Percentiles rank a stretch among this genome's conserved stretches.
phyloP scores from a whole-genome alignment of 2,113 vertebrate species.

The Condylura cristata region DNA sequence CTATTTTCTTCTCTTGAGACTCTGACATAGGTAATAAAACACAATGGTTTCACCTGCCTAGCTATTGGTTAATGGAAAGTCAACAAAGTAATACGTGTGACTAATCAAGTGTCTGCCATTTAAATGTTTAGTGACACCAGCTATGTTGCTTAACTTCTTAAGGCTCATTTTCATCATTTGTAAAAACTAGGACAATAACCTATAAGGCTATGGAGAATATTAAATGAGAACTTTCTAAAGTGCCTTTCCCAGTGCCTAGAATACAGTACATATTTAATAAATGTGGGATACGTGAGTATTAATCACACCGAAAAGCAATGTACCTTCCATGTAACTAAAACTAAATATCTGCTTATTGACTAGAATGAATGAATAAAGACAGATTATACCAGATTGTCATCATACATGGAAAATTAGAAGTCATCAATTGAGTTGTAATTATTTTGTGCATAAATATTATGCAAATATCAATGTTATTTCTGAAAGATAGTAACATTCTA shows the following conservation, averaged over 20 bases:
- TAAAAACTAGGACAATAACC: neutral
- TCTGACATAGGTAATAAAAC: neutral
- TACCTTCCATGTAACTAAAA: neutral
- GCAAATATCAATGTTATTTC: neutral
- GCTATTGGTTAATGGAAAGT: neutral
- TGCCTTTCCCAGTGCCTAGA: neutral
- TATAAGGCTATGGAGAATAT: neutral
- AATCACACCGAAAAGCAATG: neutral
- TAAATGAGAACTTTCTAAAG: neutral
- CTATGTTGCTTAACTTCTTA: neutral
- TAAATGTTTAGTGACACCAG: neutral
- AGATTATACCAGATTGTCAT: neutral
- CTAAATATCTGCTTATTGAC: slow-evolving; percentile 13
- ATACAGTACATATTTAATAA: neutral
- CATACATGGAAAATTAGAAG: slow-evolving; percentile 3
- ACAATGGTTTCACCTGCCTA: neutral
- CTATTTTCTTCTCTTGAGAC: neutral
- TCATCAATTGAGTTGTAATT: slow-evolving; percentile 38
- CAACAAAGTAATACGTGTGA: neutral
- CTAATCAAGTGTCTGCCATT: neutral
- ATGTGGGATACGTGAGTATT: neutral
- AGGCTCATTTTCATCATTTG: neutral
- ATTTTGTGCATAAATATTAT: slow-evolving; percentile 37
- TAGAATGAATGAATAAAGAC: slow-evolving; percentile 28
- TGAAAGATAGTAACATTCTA: neutral